Base-by-base conservation (phyloP, 2,797 vertebrate genomes). In the Hyperoplus immaculatus region DNA sequence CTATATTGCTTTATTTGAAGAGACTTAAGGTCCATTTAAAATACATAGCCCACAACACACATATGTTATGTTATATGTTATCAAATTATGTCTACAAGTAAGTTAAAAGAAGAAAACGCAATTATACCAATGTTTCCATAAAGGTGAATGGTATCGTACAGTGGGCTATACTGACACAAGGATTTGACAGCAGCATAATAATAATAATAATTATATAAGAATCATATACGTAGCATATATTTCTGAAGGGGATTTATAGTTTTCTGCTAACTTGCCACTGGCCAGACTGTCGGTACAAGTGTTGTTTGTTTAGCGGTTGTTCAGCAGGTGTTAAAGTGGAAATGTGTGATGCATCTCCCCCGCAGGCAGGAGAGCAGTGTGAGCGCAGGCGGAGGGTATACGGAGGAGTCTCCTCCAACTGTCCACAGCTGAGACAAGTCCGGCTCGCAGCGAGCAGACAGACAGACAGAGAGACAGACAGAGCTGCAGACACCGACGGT, bases 361-460 rank as follows among this genome's bases (percentile, higher is more conserved):
- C 51, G 8, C 12, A 57, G 57, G 59, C 81, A 82, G 79, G 72
- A 78, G 21, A 50, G 45, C 45, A 18, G 39, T 4, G 62, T 21
- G 36, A 49, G 2, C 60, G 6, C 49, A 16, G 53, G 6, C 36
- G 5, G 67, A 67, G 61, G 59, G 50, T 21, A 29, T 29, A 62
- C 21, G 16, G n/a, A 59, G 39, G 58, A 68, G 74, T 18, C 73
- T 80, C 54, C 45, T 61, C 59, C 67, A 89, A 83, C 91, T 87
- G 89, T 80, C 86, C 75, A 56, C 66, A 57, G 50, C 64, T 18
- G 56, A 60, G 60, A 63, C 29, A 55, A 70, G 72, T 70, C 69
- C 62, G 6, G 11, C 16, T 16, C 16, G 21, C 9, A 29, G 75
- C 45, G 46, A 49, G 55, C 59, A 69, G 53, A 65, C 51, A 15